A percentile compares a stretch with the other conserved stretches of the same genome.
phyloP scores from a whole-genome alignment of 2,113 vertebrate genomes.

The Peucedramus taeniatus region DNA sequence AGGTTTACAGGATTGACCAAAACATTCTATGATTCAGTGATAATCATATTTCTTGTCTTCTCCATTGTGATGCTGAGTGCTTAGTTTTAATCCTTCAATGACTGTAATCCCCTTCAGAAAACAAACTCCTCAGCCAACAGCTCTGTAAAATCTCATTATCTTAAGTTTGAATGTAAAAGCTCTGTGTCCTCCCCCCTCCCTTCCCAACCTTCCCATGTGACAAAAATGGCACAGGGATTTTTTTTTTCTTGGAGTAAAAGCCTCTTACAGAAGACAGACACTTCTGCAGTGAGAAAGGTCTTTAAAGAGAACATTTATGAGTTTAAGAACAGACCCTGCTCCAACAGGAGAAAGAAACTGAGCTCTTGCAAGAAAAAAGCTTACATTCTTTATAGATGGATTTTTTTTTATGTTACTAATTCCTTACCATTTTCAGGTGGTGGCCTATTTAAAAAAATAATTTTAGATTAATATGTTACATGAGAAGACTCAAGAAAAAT shows the following conservation, averaged over 20 bases:
- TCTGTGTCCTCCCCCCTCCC: too few relatives aligned
- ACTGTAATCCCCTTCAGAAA: neutral
- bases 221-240: neutral
- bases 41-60: neutral
- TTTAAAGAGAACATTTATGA: constrained; percentile 22
- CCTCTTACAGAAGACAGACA: neutral
- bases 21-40: neutral
- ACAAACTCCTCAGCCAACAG: neutral
- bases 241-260: neutral
- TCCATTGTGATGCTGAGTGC: neutral
- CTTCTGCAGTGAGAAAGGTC: neutral
- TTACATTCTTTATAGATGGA: neutral
- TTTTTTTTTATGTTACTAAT: neutral
- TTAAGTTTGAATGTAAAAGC: neutral
- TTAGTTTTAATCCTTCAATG: neutral
- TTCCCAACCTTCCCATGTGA: neutral
- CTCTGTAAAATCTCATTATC: neutral
- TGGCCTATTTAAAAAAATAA: neutral
- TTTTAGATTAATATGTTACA: neutral
- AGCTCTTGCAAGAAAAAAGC: constrained; percentile 4
- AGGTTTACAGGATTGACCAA: neutral
- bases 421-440: neutral
- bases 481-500: neutral
- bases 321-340: neutral
- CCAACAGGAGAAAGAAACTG: neutral